phyloP scores from a whole-genome alignment of 2,113 vertebrate genomes.

The Suncus etruscus region DNA sequence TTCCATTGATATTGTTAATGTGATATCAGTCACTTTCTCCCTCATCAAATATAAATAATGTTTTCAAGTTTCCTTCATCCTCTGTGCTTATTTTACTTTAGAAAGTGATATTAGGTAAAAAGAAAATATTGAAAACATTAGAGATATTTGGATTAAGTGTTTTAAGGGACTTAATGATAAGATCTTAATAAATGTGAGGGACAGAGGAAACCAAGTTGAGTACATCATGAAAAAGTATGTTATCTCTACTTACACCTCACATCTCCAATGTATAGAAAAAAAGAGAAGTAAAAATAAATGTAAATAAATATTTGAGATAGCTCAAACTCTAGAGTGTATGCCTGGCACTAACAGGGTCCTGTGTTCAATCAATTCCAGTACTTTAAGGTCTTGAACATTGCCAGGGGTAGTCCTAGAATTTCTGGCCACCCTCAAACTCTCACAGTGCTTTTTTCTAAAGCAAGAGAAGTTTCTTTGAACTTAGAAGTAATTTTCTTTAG shows the following conservation, averaged over 20 bases:
- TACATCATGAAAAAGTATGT: background rate
- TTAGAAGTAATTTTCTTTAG: background rate
- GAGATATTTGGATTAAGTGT: conserved; percentile 3
- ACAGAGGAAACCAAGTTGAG: background rate
- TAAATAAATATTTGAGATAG: conserved; percentile 5
- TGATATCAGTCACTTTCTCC: conserved; percentile 58
- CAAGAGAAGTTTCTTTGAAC: background rate
- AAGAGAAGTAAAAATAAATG: background rate
- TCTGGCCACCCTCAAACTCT: too few species aligned
- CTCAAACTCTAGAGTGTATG: too few species aligned
- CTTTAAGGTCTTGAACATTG: too few species aligned
- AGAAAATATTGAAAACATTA: conserved; percentile 7
- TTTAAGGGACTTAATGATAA: background rate
- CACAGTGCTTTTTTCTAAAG: conserved; percentile 18
- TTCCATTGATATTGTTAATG: conserved; percentile 37
- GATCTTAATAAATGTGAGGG: background rate
- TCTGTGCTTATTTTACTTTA: conserved; percentile 69
- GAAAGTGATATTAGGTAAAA: conserved; percentile 31
- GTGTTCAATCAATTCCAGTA: too few species aligned
- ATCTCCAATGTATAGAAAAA: background rate
- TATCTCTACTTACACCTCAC: background rate
- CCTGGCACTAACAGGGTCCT: too few species aligned
- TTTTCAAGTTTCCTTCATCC: conserved; percentile 69
- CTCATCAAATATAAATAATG: conserved; percentile 59
- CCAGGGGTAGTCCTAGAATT: background rate